Evolutionary conservation across 2,113 vertebrate genomes (phyloP).

Genomic region (Caretta caretta): DNA sequence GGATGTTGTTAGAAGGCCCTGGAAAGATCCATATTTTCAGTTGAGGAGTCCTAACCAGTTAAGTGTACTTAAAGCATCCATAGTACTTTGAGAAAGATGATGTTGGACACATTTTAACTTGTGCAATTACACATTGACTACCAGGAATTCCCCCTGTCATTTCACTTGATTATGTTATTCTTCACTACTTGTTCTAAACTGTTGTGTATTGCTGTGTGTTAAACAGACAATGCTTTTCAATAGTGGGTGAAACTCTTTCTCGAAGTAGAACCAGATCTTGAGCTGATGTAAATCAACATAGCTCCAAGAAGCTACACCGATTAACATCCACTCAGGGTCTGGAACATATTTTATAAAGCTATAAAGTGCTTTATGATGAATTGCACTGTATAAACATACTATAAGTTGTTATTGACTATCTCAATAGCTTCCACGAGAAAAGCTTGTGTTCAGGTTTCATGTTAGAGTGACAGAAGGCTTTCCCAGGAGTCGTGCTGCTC

Average conservation of each 20-base stretch:
- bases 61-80: accelerated
- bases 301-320: background rate
- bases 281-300: background rate
- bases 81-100: background rate
- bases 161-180: background rate
- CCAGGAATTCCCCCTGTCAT: background rate
- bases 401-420: constrained; percentile 11
- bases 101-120: background rate
- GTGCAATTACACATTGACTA: background rate
- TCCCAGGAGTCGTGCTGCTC: constrained; percentile 4
- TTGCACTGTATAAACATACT: constrained; percentile 7
- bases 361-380: constrained; percentile 13
- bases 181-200: background rate
- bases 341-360: constrained; percentile 21
- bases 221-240: background rate
- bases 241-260: background rate
- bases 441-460: constrained; percentile 40
- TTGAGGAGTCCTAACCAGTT: background rate
- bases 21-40: background rate
- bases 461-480: constrained; percentile 38
- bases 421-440: constrained; percentile 13
- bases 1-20: background rate
- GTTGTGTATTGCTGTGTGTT: background rate
- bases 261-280: background rate
- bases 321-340: background rate